Evolutionary conservation across 2,113 vertebrate genomes (phyloP), one percentile per base, ranked within the genome.

Genomic region (Amphilophus citrinellus): DNA sequence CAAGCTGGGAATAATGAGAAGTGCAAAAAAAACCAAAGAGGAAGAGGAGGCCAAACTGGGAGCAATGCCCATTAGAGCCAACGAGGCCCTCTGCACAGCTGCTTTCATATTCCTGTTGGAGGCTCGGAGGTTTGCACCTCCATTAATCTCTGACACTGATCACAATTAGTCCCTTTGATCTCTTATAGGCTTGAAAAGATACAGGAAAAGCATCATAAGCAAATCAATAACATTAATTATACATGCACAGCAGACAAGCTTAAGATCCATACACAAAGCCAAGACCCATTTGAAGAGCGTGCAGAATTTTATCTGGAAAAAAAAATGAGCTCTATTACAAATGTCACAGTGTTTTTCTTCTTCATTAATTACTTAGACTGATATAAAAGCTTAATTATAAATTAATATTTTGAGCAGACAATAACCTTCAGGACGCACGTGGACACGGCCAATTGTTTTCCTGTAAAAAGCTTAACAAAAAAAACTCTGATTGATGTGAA

Each of bases 111-210:
- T 92, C 89, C 91, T 84, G 44, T 80, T 39, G 84, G 82, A 92
- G 90, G 84, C 84, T 75, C 20, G 30, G 77, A 76, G 86, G 87
- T 87, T 90, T 47, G 56, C 88, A 91, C 92, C 93, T 94, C 87
- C 92, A 94, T 95, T 95, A 94, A 96, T 94, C 94, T 94, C 93
- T 90, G 93, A 94, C 94, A 95, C 94, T 84, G 91, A 94, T 94
- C 93, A 94, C 95, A 94, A 93, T 95, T 95, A 96, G 91, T 91
- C 79, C 59, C 76, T 94, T 76, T 94, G 93, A 95, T 95, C 90
- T 92, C 77, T 57, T 79, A 88, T 84, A 84, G 89, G 82, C 76
- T 82, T 84, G 76, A 88, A 79, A 76, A 82, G 84, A 91, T 86
- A 86, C 75, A 65, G 47, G 39, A 85, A 77, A 92, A 86, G 86